A percentile compares a stretch with the other conserved stretches of the same genome.
Evolutionary conservation across 1,140 invertebrate genomes (phyloP).

Genomic region (Diploscapter pachys): DNA sequence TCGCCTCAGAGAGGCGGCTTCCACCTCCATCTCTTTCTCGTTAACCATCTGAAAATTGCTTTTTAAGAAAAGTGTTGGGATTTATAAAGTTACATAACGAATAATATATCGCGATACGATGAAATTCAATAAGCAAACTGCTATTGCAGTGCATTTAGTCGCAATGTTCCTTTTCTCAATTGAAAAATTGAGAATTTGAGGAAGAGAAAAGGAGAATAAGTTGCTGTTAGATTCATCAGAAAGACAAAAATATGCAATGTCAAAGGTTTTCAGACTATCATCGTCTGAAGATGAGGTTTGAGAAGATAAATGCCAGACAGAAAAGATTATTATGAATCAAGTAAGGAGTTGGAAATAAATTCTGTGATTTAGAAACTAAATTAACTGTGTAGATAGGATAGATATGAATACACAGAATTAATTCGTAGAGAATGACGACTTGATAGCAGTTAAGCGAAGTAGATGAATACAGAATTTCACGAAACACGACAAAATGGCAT

Average conservation of each 20-base stretch:
- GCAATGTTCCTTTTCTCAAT: constrained; percentile 48
- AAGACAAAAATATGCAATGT: neutral
- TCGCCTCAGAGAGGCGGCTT: constrained; percentile 31
- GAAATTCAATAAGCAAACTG: constrained; percentile 51
- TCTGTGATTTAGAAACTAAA: neutral
- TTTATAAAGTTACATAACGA: neutral
- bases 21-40: constrained; percentile 24
- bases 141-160: constrained; percentile 53
- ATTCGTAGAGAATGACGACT: neutral
- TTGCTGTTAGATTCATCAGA: constrained; percentile 18
- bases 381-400: neutral
- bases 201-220: constrained; percentile 22
- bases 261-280: neutral
- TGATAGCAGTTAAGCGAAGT: too few relatives aligned
- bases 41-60: constrained; percentile 10
- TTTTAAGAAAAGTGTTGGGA: neutral
- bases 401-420: constrained; percentile 1
- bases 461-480: too few relatives aligned
- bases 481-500: too few relatives aligned
- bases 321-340: neutral
- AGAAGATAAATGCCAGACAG: neutral
- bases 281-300: neutral
- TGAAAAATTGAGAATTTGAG: constrained; percentile 14
- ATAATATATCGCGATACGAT: constrained; percentile 14
- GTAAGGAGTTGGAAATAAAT: neutral